Evolutionary conservation across 2,113 vertebrate species (phyloP).

Genomic region (Bufo bufo): DNA sequence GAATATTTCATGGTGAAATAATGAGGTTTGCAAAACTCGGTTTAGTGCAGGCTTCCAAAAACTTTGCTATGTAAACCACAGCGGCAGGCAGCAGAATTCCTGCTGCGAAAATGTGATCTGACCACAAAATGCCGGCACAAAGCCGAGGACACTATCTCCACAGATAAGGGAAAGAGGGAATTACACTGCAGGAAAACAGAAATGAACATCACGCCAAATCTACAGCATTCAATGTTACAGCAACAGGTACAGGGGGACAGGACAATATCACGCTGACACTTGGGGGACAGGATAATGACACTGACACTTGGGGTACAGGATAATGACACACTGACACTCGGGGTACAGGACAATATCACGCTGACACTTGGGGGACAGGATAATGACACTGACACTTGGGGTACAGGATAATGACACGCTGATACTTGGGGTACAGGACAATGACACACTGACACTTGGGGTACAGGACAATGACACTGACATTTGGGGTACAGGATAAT

Average conservation of each 20-base stretch:
- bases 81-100: not conserved
- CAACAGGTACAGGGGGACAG: not conserved
- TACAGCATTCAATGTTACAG: too few relatives aligned
- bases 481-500: not conserved
- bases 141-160: not conserved
- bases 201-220: not conserved
- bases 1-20: constrained; percentile 4
- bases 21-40: constrained; percentile 36
- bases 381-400: not conserved
- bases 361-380: not conserved
- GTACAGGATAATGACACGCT: not conserved
- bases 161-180: not conserved
- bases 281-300: not conserved
- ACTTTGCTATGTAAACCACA: constrained; percentile 43
- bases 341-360: not conserved
- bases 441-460: not conserved
- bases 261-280: not conserved
- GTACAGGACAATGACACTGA: not conserved
- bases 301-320: not conserved
- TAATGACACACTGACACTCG: not conserved
- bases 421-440: not conserved
- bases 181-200: not conserved
- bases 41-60: constrained; percentile 20
- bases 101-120: not conserved
- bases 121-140: not conserved